Evolutionary conservation across 2,113 vertebrate species (phyloP).

Genomic region (Podarcis muralis): DNA sequence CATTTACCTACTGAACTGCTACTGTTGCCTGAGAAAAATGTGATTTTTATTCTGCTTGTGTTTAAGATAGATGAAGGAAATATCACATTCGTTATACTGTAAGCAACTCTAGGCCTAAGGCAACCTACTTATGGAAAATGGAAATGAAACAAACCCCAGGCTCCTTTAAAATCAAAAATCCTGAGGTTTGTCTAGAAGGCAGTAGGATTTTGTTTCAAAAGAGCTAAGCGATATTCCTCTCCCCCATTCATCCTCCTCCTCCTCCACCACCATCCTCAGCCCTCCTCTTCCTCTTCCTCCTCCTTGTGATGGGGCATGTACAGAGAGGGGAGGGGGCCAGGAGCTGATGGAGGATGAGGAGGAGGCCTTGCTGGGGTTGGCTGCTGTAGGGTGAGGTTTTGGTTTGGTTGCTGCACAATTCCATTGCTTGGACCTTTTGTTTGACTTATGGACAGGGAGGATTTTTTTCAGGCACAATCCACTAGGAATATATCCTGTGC

Average conservation of each 20-base stretch:
- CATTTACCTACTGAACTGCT: conserved; percentile 85
- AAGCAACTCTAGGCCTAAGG: conserved; percentile 72
- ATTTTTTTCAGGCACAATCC: neutral
- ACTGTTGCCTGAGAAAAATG: conserved; percentile 85
- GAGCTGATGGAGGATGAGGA: neutral
- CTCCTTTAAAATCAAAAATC: conserved; percentile 61
- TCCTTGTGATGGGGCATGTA: conserved; percentile 40
- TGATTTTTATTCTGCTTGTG: conserved; percentile 85
- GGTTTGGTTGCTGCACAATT: neutral
- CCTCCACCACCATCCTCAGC: neutral
- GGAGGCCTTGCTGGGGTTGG: too few species aligned
- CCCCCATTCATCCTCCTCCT: neutral
- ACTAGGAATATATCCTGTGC: neutral
- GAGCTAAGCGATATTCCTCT: conserved; percentile 39
- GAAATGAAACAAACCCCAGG: conserved; percentile 57
- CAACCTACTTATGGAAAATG: conserved; percentile 52
- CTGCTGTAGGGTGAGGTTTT: neutral
- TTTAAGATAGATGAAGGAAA: conserved; percentile 81
- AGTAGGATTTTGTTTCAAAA: conserved; percentile 47
- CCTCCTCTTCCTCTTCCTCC: conserved; percentile 36
- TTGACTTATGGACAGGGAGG: neutral
- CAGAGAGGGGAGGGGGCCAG: neutral
- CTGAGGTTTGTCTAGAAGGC: conserved; percentile 65
- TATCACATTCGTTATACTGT: conserved; percentile 80
- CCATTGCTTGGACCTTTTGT: neutral